A percentile compares a stretch with the other conserved stretches of the same genome.
Evolutionary conservation across 2,888 invertebrate species (phyloP).

Genomic region (Chloroclystis v-ata): DNA sequence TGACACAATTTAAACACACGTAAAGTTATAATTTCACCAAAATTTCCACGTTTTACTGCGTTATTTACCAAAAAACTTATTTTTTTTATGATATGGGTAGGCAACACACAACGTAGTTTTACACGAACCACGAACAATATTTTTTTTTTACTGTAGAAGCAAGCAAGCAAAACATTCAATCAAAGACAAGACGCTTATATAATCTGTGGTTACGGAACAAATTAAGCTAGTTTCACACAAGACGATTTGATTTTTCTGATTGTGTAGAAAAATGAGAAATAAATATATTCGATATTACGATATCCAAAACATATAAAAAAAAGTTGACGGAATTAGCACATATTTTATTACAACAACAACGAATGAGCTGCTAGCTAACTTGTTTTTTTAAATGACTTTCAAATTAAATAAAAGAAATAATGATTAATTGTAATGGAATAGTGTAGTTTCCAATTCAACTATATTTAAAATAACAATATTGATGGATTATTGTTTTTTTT

Average conservation of each 20-base stretch:
- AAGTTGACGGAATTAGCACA: no score
- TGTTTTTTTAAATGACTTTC: no score
- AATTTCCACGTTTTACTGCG: constrained; percentile 34
- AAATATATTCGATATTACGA: no score
- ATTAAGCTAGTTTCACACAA: not conserved
- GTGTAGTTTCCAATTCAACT: no score
- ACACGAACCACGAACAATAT: constrained; percentile 49
- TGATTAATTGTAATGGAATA: no score
- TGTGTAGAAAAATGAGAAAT: no score
- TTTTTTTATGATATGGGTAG: constrained; percentile 66
- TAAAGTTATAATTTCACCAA: constrained; percentile 33
- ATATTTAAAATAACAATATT: no score
- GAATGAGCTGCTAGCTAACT: no score
- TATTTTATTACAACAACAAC: no score
- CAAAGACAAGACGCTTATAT: not conserved
- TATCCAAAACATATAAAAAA: no score
- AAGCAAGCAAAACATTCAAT: not conserved
- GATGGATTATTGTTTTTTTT: no score
- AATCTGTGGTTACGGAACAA: not conserved
- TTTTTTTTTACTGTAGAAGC: not conserved
- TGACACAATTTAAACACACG: constrained; percentile 36
- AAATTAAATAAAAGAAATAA: no score
- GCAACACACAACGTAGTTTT: constrained; percentile 63
- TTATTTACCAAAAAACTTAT: constrained; percentile 56
- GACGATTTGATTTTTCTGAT: not conserved